phyloP scores from a whole-genome alignment of 2,113 vertebrate species.

The Cephalopterus ornatus region DNA sequence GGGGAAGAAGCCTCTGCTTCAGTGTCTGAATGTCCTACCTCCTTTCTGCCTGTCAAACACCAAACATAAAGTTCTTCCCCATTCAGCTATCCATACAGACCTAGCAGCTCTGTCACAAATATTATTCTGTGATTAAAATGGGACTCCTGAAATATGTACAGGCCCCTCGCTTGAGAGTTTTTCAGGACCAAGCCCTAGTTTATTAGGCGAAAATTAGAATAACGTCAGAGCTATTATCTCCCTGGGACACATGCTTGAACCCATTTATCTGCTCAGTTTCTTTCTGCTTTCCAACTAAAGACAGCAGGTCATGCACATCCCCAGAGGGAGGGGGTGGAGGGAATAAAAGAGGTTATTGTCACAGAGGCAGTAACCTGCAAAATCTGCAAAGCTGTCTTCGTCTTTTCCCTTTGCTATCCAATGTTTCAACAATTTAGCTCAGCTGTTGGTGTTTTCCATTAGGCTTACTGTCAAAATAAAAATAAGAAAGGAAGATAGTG shows the following conservation, averaged over 20 bases:
- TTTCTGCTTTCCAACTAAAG: constrained; percentile 38
- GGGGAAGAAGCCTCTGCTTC: neutral
- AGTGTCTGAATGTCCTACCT: neutral
- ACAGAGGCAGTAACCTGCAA: constrained; percentile 9
- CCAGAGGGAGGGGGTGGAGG: neutral
- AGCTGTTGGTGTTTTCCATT: neutral
- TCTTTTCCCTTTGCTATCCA: neutral
- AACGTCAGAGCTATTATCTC: constrained; percentile 54
- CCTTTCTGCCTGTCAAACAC: neutral
- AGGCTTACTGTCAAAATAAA: constrained; percentile 38
- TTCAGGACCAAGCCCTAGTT: constrained; percentile 13
- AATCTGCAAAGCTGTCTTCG: constrained; percentile 12
- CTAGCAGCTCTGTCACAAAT: neutral
- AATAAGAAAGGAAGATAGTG: neutral
- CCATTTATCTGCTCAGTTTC: constrained; percentile 39
- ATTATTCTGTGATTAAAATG: neutral
- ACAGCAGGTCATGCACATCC: neutral
- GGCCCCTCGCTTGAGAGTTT: neutral
- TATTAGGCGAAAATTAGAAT: neutral
- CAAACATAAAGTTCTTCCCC: neutral
- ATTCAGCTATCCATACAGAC: neutral
- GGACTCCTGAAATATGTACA: neutral
- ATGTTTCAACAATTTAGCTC: neutral
- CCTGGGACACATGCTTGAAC: constrained; percentile 23
- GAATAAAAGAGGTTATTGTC: constrained; percentile 28